phyloP scores from a whole-genome alignment of 2,888 invertebrate genomes.

The Nipponacmea schrenckii region DNA sequence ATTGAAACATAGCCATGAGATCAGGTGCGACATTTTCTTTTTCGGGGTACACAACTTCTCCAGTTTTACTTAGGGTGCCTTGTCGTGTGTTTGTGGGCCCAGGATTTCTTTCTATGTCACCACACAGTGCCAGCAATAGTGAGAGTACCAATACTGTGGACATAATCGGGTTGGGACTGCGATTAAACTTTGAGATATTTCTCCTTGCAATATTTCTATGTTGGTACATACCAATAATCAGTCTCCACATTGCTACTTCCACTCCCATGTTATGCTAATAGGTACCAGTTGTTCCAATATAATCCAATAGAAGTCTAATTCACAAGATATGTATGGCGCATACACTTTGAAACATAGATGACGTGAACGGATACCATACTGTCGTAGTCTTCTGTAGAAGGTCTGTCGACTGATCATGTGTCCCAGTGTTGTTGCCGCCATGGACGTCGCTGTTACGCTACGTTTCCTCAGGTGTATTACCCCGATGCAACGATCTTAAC shows the following conservation, averaged over 20 bases:
- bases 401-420: background rate
- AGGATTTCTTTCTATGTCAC: background rate
- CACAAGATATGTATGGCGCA: too few relatives aligned
- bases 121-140: background rate
- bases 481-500: background rate
- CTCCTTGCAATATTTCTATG: background rate
- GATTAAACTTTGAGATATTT: background rate
- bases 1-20: background rate
- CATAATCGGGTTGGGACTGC: background rate
- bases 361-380: slow-evolving; percentile 4
- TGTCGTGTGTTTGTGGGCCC: background rate
- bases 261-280: background rate
- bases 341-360: too few relatives aligned
- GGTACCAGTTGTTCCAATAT: background rate
- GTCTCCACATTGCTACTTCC: background rate
- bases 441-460: background rate
- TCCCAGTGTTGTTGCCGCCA: background rate
- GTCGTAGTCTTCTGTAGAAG: background rate
- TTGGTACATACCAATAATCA: background rate
- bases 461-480: slow-evolving; percentile 5
- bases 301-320: too few relatives aligned
- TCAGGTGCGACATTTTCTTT: slow-evolving; percentile 1
- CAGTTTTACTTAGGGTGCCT: background rate
- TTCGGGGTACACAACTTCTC: slow-evolving; percentile 1
- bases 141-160: background rate